Percentiles rank a stretch among this genome's conserved stretches.
phyloP scores from a whole-genome alignment of 2,113 vertebrate genomes.

The Thamnophis sirtalis region DNA sequence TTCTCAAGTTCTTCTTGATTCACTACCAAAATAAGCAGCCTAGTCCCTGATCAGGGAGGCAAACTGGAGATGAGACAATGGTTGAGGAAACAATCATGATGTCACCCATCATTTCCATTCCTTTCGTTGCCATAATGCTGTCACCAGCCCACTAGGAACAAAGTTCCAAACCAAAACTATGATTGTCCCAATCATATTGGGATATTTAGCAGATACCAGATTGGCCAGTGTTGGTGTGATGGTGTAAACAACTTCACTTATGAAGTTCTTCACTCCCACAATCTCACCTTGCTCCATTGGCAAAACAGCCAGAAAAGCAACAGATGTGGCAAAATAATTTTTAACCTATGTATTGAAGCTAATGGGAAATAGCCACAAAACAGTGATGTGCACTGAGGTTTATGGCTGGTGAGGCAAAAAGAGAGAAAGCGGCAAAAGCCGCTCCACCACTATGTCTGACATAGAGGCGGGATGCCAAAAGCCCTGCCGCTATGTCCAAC shows the following conservation, averaged over 20 bases:
- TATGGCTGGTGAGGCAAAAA: no score
- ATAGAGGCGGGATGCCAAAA: no score
- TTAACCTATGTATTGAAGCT: not conserved
- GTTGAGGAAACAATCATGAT: not conserved
- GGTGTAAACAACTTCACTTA: not conserved
- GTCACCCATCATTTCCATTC: not conserved
- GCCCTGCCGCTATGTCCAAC: no score
- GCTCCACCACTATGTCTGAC: no score
- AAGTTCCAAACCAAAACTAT: not conserved
- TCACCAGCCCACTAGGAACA: not conserved
- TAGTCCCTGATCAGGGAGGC: not conserved
- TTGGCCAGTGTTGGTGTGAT: not conserved
- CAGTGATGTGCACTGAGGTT: no score
- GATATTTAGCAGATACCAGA: not conserved
- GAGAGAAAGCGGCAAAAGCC: no score
- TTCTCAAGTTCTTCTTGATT: not conserved
- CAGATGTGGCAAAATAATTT: not conserved
- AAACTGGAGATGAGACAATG: not conserved
- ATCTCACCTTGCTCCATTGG: not conserved
- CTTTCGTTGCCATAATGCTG: not conserved
- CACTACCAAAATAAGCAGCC: not conserved
- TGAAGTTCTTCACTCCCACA: not conserved
- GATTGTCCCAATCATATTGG: not conserved
- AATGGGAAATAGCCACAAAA: not conserved
- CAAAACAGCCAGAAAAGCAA: not conserved